Base-by-base conservation (phyloP, 2,113 vertebrate species). In the Phalacrocorax brasilianus region DNA sequence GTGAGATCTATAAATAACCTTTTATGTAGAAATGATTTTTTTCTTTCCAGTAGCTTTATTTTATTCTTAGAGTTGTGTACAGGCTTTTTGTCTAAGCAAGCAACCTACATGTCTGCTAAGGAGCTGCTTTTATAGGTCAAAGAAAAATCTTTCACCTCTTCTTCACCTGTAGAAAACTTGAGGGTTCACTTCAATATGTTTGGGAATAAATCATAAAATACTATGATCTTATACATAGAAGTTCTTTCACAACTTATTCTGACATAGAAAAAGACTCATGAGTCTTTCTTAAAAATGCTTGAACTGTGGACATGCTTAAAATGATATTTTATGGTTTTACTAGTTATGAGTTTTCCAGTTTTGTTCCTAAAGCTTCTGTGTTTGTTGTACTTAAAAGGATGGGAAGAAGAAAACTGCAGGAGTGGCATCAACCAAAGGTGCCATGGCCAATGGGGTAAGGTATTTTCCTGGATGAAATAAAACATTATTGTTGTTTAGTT, bases 1-100 rank as follows among this genome's bases (percentile, higher is more conserved):
- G 80, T 88, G 81, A 93, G 62, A 91, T 76, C 62, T 85, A 95
- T 87, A 94, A 95, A 95, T 89, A 96, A 88, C 0, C 3, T 76
- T 89, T 89, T 42, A 73, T 45, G 23, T 38, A 65, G 24, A 84
- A 92, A 84, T 61, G 0, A 5, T 24, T 55, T 55, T 76, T 44
- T 76, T 71, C 24, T 63, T 97, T 72, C 11, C 42, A 74, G 77
- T 94, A 75, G 40, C 52, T 92, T 86, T 53, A 33, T 65, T 91
- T 93, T 89, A 58, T 91, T 80, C 47, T 84, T 78, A 73, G 56
- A 42, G 5, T 38, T 85, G 12, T 30, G 30, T 30, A 83, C 35
- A 81, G 70, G 8, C 3, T 35, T 71, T 96, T 90, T 72, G 8
- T 81, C 75, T 80, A 81, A 77, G 21, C 12, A 86, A 86, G 44